Conservation (phyloP, 2,797 vertebrate genomes). For the Pelobates cultripes region DNA sequence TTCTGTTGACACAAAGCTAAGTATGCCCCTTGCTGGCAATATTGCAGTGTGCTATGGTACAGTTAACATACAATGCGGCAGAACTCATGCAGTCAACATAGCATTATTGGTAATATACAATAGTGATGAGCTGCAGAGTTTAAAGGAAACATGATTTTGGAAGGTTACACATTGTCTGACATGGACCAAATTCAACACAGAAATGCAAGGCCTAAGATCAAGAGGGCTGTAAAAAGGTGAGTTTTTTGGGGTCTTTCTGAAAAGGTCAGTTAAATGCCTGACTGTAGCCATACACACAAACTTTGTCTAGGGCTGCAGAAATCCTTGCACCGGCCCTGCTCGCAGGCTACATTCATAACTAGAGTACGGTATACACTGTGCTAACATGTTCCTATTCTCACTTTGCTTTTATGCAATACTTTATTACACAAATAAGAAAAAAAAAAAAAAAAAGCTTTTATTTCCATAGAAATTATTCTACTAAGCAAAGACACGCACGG, state of each 20-base stretch:
- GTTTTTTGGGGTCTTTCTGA: neutral
- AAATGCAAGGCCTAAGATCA: neutral
- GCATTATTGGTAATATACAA: no score
- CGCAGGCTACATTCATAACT: constrained; percentile 22
- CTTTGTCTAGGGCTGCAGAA: neutral
- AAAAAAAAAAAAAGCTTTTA: neutral
- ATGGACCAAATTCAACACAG: neutral
- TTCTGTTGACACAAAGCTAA: neutral
- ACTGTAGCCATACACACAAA: neutral
- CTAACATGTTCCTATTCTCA: neutral
- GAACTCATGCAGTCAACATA: no score
- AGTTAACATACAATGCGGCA: neutral
- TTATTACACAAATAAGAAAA: neutral
- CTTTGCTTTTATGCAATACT: neutral
- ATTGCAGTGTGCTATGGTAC: neutral
- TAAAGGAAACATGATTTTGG: no score
- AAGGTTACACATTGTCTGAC: neutral
- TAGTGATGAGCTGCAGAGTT: no score
- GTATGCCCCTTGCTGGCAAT: neutral
- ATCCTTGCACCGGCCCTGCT: neutral
- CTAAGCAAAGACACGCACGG: neutral
- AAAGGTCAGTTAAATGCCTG: constrained; percentile 33
- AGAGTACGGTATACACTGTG: constrained; percentile 12
- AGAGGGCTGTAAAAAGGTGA: neutral
- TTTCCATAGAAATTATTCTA: neutral